phyloP scores from a whole-genome alignment of 2,888 invertebrate genomes.

The Galeruca laticollis region DNA sequence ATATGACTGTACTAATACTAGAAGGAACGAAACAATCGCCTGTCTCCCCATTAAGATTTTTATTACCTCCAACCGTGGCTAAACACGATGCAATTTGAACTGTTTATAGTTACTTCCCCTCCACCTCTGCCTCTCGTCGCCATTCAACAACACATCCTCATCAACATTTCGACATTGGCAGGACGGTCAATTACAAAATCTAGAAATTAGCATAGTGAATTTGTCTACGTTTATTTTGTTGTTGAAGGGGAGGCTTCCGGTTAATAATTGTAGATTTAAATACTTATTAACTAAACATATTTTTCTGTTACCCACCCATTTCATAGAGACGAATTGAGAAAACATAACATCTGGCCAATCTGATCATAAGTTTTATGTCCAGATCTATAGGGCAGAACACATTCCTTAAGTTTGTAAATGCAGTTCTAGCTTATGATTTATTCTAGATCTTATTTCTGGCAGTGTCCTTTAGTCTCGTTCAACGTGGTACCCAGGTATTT shows the following conservation, averaged over 20 bases:
- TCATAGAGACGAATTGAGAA: too few relatives aligned
- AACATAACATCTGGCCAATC: too few relatives aligned
- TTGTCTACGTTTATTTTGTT: constrained; percentile 23
- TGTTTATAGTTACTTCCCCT: constrained; percentile 12
- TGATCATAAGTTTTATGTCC: too few relatives aligned
- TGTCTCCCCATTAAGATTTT: constrained; percentile 40
- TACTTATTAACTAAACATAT: neutral
- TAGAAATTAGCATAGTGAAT: constrained; percentile 35
- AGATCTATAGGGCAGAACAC: too few relatives aligned
- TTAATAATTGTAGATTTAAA: constrained; percentile 13
- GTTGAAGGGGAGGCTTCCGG: constrained; percentile 29
- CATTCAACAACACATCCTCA: constrained; percentile 33
- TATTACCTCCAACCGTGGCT: constrained; percentile 46
- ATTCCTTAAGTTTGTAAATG: too few relatives aligned
- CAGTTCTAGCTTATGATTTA: too few relatives aligned
- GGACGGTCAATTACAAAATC: constrained; percentile 37
- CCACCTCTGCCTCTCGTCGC: constrained; percentile 5
- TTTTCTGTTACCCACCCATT: too few relatives aligned
- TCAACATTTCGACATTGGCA: constrained; percentile 39
- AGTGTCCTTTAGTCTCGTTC: too few relatives aligned
- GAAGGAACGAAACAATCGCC: constrained; percentile 43
- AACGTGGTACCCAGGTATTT: too few relatives aligned
- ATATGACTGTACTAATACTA: too few relatives aligned
- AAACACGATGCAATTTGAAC: constrained; percentile 45
- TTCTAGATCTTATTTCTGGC: too few relatives aligned